phyloP scores from a whole-genome alignment of 2,797 vertebrate species.

The Sebastes vulpes region DNA sequence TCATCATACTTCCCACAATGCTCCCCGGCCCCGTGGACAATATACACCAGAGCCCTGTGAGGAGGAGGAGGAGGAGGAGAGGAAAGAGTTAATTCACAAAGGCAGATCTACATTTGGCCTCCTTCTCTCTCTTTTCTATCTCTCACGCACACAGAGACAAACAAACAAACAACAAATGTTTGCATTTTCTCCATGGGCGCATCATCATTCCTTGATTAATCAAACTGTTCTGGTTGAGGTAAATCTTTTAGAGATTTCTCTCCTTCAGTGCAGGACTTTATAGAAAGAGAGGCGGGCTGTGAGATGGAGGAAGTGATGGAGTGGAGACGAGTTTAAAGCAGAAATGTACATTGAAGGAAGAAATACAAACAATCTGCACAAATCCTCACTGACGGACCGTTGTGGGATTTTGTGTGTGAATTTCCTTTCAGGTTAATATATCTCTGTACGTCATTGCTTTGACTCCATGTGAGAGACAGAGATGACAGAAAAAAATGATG shows the following conservation, averaged over 20 bases:
- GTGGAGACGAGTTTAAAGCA: background rate
- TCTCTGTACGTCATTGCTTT: background rate
- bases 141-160: background rate
- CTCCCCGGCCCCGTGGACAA: conserved; percentile 94
- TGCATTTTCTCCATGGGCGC: background rate
- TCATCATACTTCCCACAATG: conserved; percentile 93
- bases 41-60: conserved; percentile 91
- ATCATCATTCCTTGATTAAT: background rate
- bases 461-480: background rate
- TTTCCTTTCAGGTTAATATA: background rate
- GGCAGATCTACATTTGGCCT: background rate
- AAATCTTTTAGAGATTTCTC: background rate
- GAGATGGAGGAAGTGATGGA: background rate
- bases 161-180: conserved; percentile 3
- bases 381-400: background rate
- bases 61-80: conserved; percentile 15
- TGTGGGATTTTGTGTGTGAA: background rate
- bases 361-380: background rate
- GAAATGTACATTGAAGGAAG: background rate
- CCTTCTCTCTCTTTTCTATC: background rate
- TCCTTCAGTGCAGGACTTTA: background rate
- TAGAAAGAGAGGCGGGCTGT: background rate
- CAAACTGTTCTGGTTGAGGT: background rate
- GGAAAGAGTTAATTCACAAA: background rate
- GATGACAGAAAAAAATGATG: conserved; percentile 26